phyloP scores from a whole-genome alignment of 2,797 vertebrate genomes.

The Myotis daubentonii region DNA sequence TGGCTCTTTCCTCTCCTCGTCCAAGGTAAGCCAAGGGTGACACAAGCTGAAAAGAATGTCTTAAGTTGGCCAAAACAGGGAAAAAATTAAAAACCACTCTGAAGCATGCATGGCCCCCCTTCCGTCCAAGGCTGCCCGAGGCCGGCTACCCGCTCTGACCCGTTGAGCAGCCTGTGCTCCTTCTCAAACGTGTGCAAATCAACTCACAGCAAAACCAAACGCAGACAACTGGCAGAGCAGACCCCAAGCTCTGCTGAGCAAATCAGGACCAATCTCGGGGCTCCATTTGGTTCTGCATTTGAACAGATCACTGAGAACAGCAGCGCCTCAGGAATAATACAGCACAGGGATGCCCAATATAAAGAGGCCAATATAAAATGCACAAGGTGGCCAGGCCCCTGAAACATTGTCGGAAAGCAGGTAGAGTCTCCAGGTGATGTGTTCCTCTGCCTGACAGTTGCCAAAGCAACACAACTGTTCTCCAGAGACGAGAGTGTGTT shows the following conservation, averaged over 20 bases:
- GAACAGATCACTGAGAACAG: neutral
- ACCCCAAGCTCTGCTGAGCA: neutral
- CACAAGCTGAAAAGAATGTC: slow-evolving; percentile 36
- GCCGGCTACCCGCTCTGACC: neutral
- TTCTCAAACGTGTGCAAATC: neutral
- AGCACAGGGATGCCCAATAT: neutral
- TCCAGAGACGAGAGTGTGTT: neutral
- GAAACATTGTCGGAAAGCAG: neutral
- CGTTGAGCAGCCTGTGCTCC: too few relatives aligned
- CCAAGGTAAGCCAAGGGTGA: slow-evolving; percentile 33
- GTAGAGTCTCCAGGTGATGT: neutral
- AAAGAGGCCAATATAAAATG: neutral
- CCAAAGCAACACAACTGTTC: slow-evolving; percentile 29
- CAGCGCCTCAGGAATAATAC: neutral
- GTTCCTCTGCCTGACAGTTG: neutral
- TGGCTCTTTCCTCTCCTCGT: neutral
- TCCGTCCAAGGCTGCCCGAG: neutral
- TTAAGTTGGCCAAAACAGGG: neutral
- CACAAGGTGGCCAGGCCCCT: neutral
- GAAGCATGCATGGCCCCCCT: neutral
- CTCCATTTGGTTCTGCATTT: neutral
- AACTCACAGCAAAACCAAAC: neutral
- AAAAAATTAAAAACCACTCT: neutral
- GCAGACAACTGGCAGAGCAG: neutral
- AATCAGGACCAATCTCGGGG: neutral